These are phyloP conservation scores for Drosophila subquinaria DNA, from an alignment of 2,888 invertebrate species.

Conservation along the genomic window DNA sequence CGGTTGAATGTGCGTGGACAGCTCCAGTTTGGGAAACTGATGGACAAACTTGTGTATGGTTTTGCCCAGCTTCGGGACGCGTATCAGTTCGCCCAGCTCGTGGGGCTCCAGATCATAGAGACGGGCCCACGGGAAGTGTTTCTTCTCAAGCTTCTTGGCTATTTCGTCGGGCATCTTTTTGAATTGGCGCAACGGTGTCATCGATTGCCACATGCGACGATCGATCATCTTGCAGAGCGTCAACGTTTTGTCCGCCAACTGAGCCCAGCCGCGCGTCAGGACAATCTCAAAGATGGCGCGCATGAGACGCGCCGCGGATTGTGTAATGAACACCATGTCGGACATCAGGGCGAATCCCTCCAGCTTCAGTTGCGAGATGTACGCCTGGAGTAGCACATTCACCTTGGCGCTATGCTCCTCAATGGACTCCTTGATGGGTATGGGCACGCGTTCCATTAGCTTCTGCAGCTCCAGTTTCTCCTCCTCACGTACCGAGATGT, in stretches of 20 bases:
- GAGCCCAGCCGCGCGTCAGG: slow-evolving; percentile 97
- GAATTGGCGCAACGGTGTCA: slow-evolving; percentile 99
- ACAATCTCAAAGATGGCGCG: slow-evolving; percentile 99
- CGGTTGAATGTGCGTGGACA: slow-evolving; percentile 98
- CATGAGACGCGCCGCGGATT: slow-evolving; percentile 97
- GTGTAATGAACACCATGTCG: slow-evolving; percentile 99
- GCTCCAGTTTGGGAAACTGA: slow-evolving; percentile 98
- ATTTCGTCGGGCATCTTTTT: slow-evolving; percentile 98
- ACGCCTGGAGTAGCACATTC: slow-evolving; percentile 97
- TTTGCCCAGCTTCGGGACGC: slow-evolving; percentile 88
- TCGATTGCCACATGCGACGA: slow-evolving; percentile 99
- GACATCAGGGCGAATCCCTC: slow-evolving; percentile 99
- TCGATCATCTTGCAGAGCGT: slow-evolving; percentile 99
- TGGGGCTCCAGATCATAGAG: slow-evolving; percentile 98
- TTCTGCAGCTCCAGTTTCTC: slow-evolving; percentile 99
- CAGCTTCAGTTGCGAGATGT: slow-evolving; percentile 98
- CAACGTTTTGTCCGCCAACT: slow-evolving; percentile 97
- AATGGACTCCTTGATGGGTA: slow-evolving; percentile 99
- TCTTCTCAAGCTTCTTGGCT: slow-evolving; percentile 99
- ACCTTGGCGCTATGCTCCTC: slow-evolving; percentile 98
- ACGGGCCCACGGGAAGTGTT: slow-evolving; percentile 96
- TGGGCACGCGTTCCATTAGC: slow-evolving; percentile 95
- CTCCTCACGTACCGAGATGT: slow-evolving; percentile 97
- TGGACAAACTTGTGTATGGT: slow-evolving; percentile 95
- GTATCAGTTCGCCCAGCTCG: slow-evolving; percentile 95